Evolutionary conservation across 2,888 invertebrate genomes (phyloP).

Genomic region (Spialia ferax): DNA sequence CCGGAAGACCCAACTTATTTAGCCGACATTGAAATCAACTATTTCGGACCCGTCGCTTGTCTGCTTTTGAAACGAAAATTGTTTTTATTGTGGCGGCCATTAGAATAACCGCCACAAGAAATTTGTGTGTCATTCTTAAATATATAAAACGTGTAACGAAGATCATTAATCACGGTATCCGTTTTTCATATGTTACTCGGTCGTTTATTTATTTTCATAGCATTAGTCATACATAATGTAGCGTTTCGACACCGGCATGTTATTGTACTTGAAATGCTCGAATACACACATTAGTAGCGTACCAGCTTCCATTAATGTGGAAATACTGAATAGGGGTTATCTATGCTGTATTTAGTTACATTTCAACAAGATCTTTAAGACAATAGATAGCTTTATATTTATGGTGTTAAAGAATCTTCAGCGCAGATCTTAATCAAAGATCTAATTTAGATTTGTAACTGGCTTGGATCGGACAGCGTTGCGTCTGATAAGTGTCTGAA

Average conservation of each 20-base stretch:
- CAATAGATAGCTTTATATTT: not conserved
- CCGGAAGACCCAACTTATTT: too few relatives aligned
- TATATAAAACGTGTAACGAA: conserved; percentile 24
- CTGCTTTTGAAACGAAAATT: conserved; percentile 14
- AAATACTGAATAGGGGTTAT: not conserved
- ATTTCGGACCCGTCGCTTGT: not conserved
- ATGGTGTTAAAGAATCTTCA: not conserved
- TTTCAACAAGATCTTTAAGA: not conserved
- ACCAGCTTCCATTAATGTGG: not conserved
- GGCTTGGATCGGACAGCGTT: too few relatives aligned
- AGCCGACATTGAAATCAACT: conserved; percentile 9
- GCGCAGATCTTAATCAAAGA: not conserved
- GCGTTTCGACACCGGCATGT: conserved; percentile 11
- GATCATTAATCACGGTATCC: conserved; percentile 33
- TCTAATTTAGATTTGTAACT: not conserved
- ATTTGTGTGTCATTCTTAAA: conserved; percentile 32
- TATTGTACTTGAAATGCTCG: not conserved
- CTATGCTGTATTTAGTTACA: not conserved
- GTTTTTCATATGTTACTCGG: conserved; percentile 21
- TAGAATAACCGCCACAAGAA: conserved; percentile 7
- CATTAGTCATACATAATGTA: conserved; percentile 13
- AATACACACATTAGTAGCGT: conserved; percentile 5
- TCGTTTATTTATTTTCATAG: conserved; percentile 17
- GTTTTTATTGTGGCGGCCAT: conserved; percentile 3
- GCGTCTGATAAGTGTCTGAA: too few relatives aligned